Base-by-base conservation (phyloP, 2,888 invertebrate species). In the Nymphalis c-album region DNA sequence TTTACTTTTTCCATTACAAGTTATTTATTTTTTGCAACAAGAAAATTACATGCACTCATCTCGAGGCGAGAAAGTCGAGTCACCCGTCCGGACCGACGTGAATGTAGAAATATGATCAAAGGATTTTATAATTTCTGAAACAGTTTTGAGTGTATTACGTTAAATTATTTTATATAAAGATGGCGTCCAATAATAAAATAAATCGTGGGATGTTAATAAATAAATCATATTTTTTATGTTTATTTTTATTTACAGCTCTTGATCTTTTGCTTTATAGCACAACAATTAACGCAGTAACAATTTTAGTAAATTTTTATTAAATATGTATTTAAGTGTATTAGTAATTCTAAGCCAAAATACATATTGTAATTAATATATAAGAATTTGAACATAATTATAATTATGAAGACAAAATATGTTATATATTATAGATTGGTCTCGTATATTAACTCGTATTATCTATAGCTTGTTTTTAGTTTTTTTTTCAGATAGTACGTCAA, bases 1-100 rank as follows among this genome's bases (percentile, higher is more conserved):
- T 85, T 85, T 79, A 80, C 81, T 82, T 78, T 79, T 74, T 71
- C 75, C 75, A 76, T 83, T 85, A 87, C 85, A 80, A 85, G 84
- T 83, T 87, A 86, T 85, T 85, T 85, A 22, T 63, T 68, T 40
- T 40, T 40, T 70, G 78, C 71, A 47, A 61, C 71, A 70, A 80
- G 81, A 86, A 86, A 86, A 84, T 85, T 78, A 75, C 76, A 81
- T 81, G 81, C 81, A 82, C 80, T 79, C 82, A 80, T 82, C 81
- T 75, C 77, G 74, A 57, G 31, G 51, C 81, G 84, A 84, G 87
- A 88, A 86, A 87, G 86, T 84, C 72, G 76, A 79, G 74, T 73
- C 77, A 81, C 75, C 76, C 77, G 79, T 79, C 76, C 57, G 75
- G 73, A 79, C 81, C 72, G 73, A 79, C 81, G 72, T 77, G 77